Conservation (phyloP, 2,113 vertebrate species). For the Saccopteryx leptura region DNA sequence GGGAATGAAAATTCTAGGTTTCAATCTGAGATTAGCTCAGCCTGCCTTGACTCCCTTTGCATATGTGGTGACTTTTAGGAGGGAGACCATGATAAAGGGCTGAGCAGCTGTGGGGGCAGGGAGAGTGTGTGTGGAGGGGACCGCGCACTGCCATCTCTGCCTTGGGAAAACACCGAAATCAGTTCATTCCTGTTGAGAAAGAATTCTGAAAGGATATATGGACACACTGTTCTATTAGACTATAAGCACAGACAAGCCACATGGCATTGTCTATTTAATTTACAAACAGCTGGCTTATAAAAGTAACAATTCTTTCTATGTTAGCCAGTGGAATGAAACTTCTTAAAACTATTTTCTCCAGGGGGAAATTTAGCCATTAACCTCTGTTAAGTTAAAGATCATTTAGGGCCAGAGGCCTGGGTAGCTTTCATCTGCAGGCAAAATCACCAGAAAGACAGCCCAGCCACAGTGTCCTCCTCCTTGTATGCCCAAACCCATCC, state of each 20-base stretch:
- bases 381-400: slow-evolving; percentile 17
- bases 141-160: background rate
- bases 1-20: background rate
- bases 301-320: background rate
- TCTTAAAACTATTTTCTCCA: background rate
- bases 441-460: background rate
- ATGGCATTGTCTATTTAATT: background rate
- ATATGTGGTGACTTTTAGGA: background rate
- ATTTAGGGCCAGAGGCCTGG: background rate
- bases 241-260: background rate
- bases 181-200: background rate
- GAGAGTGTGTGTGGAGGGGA: background rate
- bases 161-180: background rate
- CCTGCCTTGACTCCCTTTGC: background rate
- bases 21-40: background rate
- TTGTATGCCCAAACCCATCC: too few relatives aligned
- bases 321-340: background rate
- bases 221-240: background rate
- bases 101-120: background rate
- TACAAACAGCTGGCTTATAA: background rate
- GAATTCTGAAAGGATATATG: background rate
- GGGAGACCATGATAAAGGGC: background rate
- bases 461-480: background rate
- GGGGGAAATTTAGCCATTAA: background rate
- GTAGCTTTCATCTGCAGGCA: background rate